Base-by-base conservation (phyloP, 64 coral and sea anemone species). In the Orbicella faveolata region DNA sequence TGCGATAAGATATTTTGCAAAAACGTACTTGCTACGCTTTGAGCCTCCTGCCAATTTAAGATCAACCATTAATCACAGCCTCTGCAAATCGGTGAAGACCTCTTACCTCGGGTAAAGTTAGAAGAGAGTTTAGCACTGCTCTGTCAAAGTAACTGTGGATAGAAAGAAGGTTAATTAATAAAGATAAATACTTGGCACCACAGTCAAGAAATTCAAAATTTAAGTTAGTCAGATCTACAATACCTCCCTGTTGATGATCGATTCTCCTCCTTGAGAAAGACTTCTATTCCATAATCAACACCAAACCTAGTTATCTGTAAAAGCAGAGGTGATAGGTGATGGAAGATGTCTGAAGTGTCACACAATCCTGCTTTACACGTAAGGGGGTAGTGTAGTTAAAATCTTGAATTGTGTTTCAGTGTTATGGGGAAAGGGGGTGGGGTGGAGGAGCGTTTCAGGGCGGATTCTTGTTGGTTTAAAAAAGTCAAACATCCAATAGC, bases 41-140 rank as follows among this genome's bases (percentile, higher is more conserved):
- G 44, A 48, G 5, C 18, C 18, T 23, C 3, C 19, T 21, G 0
- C 20, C 64, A 67, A 67, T 67, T n/a, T 7, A 67, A 67, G 23
- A 67, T 19, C 20, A 21, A 21, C 23, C 2, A 48, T 41, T 48
- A 48, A 48, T 6, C 39, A 48, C 44, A 48, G 44, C 44, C 44
- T 48, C 5, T 4, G 44, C 2, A 48, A 48, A 48, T 48, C 44
- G 44, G 44, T 48, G 44, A 48, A 48, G 44, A 48, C 44, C 44
- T 52, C 80, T 41, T 83, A 83, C 80, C 80, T 83, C 62, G 20
- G 80, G 61, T 83, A 83, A 66, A 13, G 37, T 33, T 34, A 83
- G 34, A 36, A 83, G 36, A 66, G 61, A 35, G 61, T 83, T 83
- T 4, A 83, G 35, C 3, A 83, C 80, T 68, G 80, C 80, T 18